These are phyloP conservation scores for Paracanthobrama guichenoti DNA, from an alignment of 2,113 vertebrate species.

Conservation along the genomic window DNA sequence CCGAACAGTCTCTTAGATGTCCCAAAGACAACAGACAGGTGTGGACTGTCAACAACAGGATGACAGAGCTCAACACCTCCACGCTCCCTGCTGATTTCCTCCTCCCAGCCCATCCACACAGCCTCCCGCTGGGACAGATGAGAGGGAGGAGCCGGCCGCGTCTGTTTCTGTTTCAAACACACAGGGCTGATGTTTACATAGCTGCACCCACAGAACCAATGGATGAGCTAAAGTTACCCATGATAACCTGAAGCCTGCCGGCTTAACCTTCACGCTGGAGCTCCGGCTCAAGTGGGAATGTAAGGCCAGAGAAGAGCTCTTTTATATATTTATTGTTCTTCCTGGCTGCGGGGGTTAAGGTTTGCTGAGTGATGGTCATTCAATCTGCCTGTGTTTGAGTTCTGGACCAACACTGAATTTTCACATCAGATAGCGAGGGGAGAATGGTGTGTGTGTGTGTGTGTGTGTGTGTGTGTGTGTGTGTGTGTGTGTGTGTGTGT, in stretches of 20 bases:
- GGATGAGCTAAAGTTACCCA: slow-evolving; percentile 23
- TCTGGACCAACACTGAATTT: slow-evolving; percentile 20
- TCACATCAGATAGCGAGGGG: slow-evolving; percentile 32
- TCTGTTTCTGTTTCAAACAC: slow-evolving; percentile 42
- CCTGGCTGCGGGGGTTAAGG: not conserved
- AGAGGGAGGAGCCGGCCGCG: not conserved
- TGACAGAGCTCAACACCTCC: slow-evolving; percentile 71
- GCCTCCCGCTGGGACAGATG: slow-evolving; percentile 19
- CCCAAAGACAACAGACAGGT: slow-evolving; percentile 69
- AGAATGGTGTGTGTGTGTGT: slow-evolving; percentile 3
- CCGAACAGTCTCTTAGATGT: slow-evolving; percentile 13
- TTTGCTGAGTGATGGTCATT: slow-evolving; percentile 19
- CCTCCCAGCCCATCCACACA: slow-evolving; percentile 60
- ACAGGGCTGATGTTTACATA: slow-evolving; percentile 51
- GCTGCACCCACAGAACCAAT: slow-evolving; percentile 47
- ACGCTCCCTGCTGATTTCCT: slow-evolving; percentile 69
- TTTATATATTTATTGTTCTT: slow-evolving; percentile 28
- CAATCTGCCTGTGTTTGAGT: slow-evolving; percentile 27
- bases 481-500: too few species aligned
- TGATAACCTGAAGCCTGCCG: slow-evolving; percentile 40
- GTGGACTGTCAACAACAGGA: slow-evolving; percentile 76
- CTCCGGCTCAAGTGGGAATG: not conserved
- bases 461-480: not conserved
- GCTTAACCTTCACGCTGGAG: slow-evolving; percentile 23
- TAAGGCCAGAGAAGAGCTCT: not conserved